Evolutionary conservation across 2,888 invertebrate species (phyloP), one percentile per base, ranked within the genome.

Genomic region (Ferdinandea cuprea): DNA sequence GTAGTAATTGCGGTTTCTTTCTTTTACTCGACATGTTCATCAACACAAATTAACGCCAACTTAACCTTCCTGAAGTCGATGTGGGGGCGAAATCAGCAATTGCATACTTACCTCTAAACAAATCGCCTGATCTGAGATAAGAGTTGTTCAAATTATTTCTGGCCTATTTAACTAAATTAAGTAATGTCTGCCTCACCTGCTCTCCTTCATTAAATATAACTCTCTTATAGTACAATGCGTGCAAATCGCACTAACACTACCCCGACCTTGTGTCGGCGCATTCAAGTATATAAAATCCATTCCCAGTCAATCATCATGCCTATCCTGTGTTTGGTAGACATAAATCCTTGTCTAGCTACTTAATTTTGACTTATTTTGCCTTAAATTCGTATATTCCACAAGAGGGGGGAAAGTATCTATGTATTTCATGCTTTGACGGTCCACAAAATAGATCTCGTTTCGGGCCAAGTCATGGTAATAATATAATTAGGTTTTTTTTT

Each of bases 401-500:
- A 25, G 68, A n/a, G 56, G 21, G 30, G n/a, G n/a, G n/a, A n/a
- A n/a, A n/a, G n/a, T n/a, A n/a, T n/a, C n/a, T 9, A 13, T 17
- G 44, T 42, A 46, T 52, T 63, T 72, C 44, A 72, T 72, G 72
- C 42, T 44, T 44, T 17, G 35, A n/a, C 61, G 44, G n/a, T 7
- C 21, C 59, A 9, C n/a, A 71, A 56, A 50, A 40, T 17, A 30
- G 46, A 5, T 30, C 15, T 32, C 54, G 21, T 44, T 54, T 52
- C 42, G 46, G 25, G 32, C 40, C 54, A 48, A 74, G 17, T 74
- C 56, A 28, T 44, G 68, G 68, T 28, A 54, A 19, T 50, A 80
- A 78, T 61, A 68, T 80, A 80, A 80, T 74, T 69, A 74, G 48
- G 50, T 61, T 52, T 56, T 72, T 61, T 52, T 59, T 40, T 48